Base-by-base conservation (phyloP, 2,113 vertebrate species). In the Geococcyx californianus region DNA sequence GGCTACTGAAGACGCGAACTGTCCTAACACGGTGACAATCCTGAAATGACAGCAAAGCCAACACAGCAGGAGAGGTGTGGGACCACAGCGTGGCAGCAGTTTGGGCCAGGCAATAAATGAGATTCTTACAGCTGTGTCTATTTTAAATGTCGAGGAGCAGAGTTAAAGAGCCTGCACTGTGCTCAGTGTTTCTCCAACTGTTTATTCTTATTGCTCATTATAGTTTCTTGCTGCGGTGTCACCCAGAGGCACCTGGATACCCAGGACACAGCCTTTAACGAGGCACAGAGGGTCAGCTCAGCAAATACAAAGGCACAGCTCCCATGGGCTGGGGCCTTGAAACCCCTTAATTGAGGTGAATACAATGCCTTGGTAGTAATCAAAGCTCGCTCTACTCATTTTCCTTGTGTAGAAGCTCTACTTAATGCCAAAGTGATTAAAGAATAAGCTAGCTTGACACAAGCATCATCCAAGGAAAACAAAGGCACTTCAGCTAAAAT, bases 401-500 rank as follows among this genome's bases (percentile, higher is more conserved):
- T 80, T 29, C 24, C 59, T 76, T 2, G 0, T 11, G 58, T 40
- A 82, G 80, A n/a, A 92, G 66, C 59, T 73, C 64, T 36, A 2
- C 44, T 64, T 87, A 60, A 47, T 26, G 31, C 5, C 44, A 40
- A 51, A 59, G 64, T 56, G 28, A 60, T 82, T 70, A 89, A 78
- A 56, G 56, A 73, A 62, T 25, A 58, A 84, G 16, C 21, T 42
- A 62, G 85, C 49, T 74, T 3, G 3, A 69, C 70, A 54, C 54
- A 85, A 58, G 68, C 70, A 36, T 38, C 55, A 58, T 16, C 47
- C 64, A 81, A 51, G 0, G 5, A 40, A 95, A 96, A 77, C 80
- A 93, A 86, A 86, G 60, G 52, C 72, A 88, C 42, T 80, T 95
- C 40, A 92, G 79, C 29, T 78, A 75, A 86, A 92, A 70, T 29